phyloP scores from a whole-genome alignment of 1,140 invertebrate genomes.

The Sitophilus oryzae region DNA sequence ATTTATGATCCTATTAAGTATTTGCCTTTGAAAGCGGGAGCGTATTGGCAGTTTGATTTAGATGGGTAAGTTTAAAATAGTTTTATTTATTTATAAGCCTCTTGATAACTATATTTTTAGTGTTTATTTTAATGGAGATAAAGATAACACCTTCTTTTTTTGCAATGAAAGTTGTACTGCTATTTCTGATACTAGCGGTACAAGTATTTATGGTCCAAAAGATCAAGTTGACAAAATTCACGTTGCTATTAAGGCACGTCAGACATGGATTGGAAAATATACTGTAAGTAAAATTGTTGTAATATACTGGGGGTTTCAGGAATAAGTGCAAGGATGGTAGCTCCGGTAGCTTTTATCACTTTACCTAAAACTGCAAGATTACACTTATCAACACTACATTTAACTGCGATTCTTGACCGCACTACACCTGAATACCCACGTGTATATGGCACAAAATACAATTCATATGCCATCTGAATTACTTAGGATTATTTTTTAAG shows the following conservation, averaged over 20 bases:
- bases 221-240: slow-evolving; percentile 62
- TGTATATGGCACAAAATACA: too few relatives aligned
- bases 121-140: slow-evolving; percentile 39
- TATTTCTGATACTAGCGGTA: slow-evolving; percentile 79
- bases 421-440: too few relatives aligned
- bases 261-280: slow-evolving; percentile 56
- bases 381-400: too few relatives aligned
- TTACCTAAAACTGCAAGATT: too few relatives aligned
- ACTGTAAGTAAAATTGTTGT: slow-evolving; percentile 39
- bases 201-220: slow-evolving; percentile 67
- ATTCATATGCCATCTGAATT: too few relatives aligned
- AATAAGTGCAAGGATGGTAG: too few relatives aligned
- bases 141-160: slow-evolving; percentile 34
- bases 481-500: too few relatives aligned
- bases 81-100: slow-evolving; percentile 1
- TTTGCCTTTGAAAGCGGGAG: slow-evolving; percentile 57
- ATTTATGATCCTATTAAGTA: slow-evolving; percentile 54
- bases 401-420: too few relatives aligned
- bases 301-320: neutral
- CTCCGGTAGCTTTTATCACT: too few relatives aligned
- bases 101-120: slow-evolving; percentile 33
- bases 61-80: slow-evolving; percentile 50
- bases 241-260: slow-evolving; percentile 58
- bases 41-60: slow-evolving; percentile 77
- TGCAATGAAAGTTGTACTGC: slow-evolving; percentile 57